These are phyloP conservation scores for Dendrophyllia cribrosa DNA, from an alignment of 64 coral and sea anemone species.

Conservation along the genomic window DNA sequence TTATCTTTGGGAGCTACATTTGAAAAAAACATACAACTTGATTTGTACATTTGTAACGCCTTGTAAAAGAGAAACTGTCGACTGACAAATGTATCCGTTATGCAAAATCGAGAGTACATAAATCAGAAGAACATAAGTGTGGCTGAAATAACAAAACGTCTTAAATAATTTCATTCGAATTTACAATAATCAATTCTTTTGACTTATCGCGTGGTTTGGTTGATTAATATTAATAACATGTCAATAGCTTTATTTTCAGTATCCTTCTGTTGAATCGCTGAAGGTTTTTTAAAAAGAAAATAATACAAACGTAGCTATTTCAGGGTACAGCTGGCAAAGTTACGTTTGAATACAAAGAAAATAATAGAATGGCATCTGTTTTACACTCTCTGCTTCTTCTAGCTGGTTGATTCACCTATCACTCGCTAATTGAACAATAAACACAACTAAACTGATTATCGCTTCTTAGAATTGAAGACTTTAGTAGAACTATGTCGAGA, in stretches of 20 bases:
- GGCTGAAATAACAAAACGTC: not conserved
- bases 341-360: not conserved
- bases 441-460: slow-evolving; percentile 45
- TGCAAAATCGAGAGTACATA: not conserved
- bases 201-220: slow-evolving; percentile 25
- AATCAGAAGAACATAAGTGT: not conserved
- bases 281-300: not conserved
- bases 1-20: not conserved
- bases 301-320: not conserved
- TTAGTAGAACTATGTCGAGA: not conserved
- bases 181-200: slow-evolving; percentile 39
- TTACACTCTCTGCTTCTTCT: not conserved
- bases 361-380: slow-evolving; percentile 35
- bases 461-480: not conserved
- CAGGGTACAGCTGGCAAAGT: slow-evolving; percentile 24
- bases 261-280: not conserved
- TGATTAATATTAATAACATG: slow-evolving; percentile 24
- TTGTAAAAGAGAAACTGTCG: not conserved
- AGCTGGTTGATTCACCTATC: not conserved
- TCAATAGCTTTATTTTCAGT: not conserved
- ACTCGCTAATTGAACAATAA: slow-evolving; percentile 15
- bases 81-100: not conserved
- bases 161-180: not conserved
- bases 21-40: not conserved
- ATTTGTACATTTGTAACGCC: not conserved